Conservation (phyloP, 2,797 vertebrate species). For the Tapera naevia region DNA sequence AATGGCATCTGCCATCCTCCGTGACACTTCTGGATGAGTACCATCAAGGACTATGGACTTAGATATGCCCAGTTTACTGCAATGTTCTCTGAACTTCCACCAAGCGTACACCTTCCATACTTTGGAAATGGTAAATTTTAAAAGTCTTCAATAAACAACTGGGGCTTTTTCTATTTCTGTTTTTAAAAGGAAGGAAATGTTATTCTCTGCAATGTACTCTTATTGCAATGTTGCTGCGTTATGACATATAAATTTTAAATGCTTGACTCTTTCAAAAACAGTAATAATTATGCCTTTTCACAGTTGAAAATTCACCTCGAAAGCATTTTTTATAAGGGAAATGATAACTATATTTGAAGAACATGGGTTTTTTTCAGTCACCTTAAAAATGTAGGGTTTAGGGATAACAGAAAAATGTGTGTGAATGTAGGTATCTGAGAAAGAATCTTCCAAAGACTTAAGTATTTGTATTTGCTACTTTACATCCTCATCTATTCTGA, state of each 20-base stretch:
- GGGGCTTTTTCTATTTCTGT: rapidly evolving
- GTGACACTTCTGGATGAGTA: rapidly evolving
- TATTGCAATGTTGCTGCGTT: background rate
- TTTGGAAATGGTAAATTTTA: no score
- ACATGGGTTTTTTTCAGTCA: background rate
- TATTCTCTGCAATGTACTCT: background rate
- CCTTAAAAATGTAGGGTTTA: background rate
- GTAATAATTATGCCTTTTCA: background rate
- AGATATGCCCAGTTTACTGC: background rate
- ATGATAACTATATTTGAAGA: background rate
- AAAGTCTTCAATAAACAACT: no score
- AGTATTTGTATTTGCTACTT: background rate
- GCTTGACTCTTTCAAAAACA: background rate
- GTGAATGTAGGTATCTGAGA: background rate
- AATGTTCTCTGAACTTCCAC: background rate
- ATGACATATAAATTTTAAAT: background rate
- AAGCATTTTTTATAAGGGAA: background rate
- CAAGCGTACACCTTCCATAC: background rate
- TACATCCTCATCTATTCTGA: background rate
- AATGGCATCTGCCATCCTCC: background rate
- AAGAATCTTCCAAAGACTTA: background rate
- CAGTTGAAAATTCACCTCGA: background rate
- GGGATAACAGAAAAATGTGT: background rate
- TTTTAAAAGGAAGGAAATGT: background rate
- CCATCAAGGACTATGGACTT: background rate